Evolutionary conservation across 2,797 vertebrate species (phyloP).

Genomic region (Clarias fuscus): DNA sequence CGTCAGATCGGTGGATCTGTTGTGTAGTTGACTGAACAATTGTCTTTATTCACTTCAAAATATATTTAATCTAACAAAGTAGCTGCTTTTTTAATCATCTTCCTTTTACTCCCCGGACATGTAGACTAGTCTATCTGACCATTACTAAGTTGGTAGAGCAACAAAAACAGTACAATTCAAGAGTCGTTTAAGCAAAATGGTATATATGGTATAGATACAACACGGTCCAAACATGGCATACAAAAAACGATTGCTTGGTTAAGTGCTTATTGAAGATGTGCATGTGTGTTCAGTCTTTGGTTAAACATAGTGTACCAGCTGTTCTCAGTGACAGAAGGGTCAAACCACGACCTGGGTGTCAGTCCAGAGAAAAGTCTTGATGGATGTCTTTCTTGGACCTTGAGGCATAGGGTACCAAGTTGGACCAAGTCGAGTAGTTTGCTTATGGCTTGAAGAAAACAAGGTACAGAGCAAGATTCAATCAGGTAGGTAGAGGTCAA

Average conservation of each 20-base stretch:
- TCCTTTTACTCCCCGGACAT: too few species aligned
- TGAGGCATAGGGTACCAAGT: not conserved
- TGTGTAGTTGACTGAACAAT: too few species aligned
- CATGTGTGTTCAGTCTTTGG: not conserved
- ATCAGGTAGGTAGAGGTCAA: not conserved
- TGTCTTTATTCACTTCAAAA: too few species aligned
- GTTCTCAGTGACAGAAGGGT: not conserved
- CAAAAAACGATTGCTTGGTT: not conserved
- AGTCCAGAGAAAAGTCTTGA: not conserved
- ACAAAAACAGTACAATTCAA: too few species aligned
- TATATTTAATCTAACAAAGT: too few species aligned
- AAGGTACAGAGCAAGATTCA: not conserved
- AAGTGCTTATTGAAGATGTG: not conserved
- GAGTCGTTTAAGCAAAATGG: too few species aligned
- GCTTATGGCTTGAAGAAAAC: not conserved
- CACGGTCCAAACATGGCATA: too few species aligned
- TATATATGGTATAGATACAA: too few species aligned
- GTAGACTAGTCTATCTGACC: too few species aligned
- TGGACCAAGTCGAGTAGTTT: not conserved
- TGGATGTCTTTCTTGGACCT: not conserved
- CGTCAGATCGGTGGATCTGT: too few species aligned
- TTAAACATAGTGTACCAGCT: not conserved
- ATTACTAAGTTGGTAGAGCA: too few species aligned
- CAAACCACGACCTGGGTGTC: not conserved
- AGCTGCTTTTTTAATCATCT: too few species aligned